These are phyloP conservation scores for Mamestra configurata DNA, from an alignment of 1,140 invertebrate species.

Conservation along the genomic window DNA sequence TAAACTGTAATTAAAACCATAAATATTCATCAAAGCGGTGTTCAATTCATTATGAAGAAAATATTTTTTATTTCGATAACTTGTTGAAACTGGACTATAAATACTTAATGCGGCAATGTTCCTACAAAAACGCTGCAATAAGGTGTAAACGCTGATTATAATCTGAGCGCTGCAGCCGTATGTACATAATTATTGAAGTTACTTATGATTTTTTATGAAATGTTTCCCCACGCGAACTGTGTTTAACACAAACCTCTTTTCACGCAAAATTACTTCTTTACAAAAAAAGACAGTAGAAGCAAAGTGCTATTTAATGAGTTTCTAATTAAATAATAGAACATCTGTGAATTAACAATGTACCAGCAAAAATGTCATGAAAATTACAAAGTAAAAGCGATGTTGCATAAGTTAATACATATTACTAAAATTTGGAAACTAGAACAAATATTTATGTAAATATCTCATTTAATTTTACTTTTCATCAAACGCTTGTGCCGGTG, in stretches of 20 bases:
- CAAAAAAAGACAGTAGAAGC: not conserved
- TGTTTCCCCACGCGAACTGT: slow-evolving; percentile 9
- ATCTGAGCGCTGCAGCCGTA: slow-evolving; percentile 28
- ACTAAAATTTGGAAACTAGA: not conserved
- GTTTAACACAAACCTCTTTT: not conserved
- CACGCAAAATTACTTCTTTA: not conserved
- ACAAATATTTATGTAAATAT: slow-evolving; percentile 6
- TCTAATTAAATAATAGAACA: not conserved
- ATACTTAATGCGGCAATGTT: slow-evolving; percentile 23
- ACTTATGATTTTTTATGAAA: slow-evolving; percentile 41
- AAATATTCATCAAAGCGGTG: not conserved
- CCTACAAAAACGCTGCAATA: slow-evolving; percentile 34
- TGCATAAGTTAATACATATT: too few relatives aligned
- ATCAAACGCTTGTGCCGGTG: not conserved
- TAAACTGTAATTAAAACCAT: slow-evolving; percentile 33
- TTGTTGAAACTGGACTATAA: slow-evolving; percentile 30
- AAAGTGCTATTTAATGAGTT: too few relatives aligned
- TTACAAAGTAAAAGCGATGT: too few relatives aligned
- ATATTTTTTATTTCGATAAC: slow-evolving; percentile 13
- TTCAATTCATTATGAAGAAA: slow-evolving; percentile 15
- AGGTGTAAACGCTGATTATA: slow-evolving; percentile 47
- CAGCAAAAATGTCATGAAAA: too few relatives aligned
- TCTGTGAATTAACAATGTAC: too few relatives aligned
- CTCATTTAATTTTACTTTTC: not conserved
- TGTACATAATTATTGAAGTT: slow-evolving; percentile 36